Evolutionary conservation across 2,888 invertebrate genomes (phyloP).

Genomic region (Erpobdella octoculata): DNA sequence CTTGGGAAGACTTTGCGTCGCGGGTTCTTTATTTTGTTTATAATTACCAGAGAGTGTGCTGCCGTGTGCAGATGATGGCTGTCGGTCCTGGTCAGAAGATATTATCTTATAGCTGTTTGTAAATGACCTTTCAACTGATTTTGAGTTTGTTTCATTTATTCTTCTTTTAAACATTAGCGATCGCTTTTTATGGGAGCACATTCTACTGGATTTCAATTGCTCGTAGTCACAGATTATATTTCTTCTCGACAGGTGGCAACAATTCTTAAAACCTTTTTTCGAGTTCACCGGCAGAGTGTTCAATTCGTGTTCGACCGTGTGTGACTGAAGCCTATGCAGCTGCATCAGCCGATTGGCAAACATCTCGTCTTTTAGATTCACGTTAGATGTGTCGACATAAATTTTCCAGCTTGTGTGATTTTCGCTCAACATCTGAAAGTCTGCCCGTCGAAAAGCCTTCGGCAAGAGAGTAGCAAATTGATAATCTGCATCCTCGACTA

Average conservation of each 20-base stretch:
- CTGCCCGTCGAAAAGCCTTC: background rate
- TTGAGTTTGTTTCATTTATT: no score
- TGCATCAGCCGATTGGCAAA: slow-evolving; percentile 2
- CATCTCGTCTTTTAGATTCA: background rate
- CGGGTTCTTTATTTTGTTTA: no score
- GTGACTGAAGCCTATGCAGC: background rate
- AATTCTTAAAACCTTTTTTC: background rate
- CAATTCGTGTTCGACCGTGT: background rate
- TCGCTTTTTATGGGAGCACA: no score
- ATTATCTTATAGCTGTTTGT: no score
- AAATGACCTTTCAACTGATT: no score
- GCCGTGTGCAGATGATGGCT: no score
- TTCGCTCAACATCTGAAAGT: background rate
- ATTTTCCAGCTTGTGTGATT: background rate
- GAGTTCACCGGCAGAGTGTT: background rate
- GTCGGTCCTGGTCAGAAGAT: no score
- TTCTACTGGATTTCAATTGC: no score
- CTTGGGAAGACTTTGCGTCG: no score
- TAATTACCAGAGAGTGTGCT: no score
- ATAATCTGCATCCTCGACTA: background rate
- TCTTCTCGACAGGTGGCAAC: background rate
- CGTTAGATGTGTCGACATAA: background rate
- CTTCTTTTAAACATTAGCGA: no score
- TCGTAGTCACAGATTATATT: no score
- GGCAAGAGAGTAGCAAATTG: background rate